phyloP scores from a whole-genome alignment of 1,140 invertebrate genomes.

The Mizuhopecten yessoensis region DNA sequence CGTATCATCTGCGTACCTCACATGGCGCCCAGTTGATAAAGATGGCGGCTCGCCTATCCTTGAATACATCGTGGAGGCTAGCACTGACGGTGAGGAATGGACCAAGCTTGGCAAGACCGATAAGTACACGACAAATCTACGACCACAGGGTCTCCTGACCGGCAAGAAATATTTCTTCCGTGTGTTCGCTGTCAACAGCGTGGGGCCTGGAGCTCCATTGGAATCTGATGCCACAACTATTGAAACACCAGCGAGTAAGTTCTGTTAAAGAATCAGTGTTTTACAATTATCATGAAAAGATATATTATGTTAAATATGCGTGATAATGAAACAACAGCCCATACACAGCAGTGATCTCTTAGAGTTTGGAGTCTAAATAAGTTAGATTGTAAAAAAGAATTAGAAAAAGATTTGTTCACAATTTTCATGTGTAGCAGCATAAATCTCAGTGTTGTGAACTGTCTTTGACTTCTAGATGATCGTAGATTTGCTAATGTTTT shows the following conservation, averaged over 20 bases:
- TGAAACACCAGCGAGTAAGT: constrained; percentile 87
- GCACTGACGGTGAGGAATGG: constrained; percentile 87
- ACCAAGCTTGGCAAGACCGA: constrained; percentile 91
- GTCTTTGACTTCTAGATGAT: too few relatives aligned
- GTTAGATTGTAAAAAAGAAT: too few relatives aligned
- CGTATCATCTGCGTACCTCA: constrained; percentile 90
- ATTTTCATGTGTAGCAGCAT: too few relatives aligned
- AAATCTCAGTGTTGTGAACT: too few relatives aligned
- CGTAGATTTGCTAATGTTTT: too few relatives aligned
- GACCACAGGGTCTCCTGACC: constrained; percentile 89
- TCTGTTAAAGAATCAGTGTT: constrained; percentile 76
- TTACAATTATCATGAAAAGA: background rate
- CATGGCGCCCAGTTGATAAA: constrained; percentile 98
- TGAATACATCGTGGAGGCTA: constrained; percentile 95
- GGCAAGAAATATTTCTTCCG: constrained; percentile 80
- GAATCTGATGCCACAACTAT: constrained; percentile 94
- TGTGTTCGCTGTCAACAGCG: constrained; percentile 95
- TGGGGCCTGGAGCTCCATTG: constrained; percentile 93
- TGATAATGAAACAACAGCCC: too few relatives aligned
- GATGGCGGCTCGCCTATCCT: constrained; percentile 98
- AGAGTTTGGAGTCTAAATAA: too few relatives aligned
- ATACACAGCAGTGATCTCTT: too few relatives aligned
- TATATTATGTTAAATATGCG: too few relatives aligned
- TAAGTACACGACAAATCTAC: constrained; percentile 77
- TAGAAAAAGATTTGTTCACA: too few relatives aligned